Evolutionary conservation across 2,113 vertebrate genomes (phyloP), one percentile per base, ranked within the genome.

Genomic region (Etheostoma spectabile): DNA sequence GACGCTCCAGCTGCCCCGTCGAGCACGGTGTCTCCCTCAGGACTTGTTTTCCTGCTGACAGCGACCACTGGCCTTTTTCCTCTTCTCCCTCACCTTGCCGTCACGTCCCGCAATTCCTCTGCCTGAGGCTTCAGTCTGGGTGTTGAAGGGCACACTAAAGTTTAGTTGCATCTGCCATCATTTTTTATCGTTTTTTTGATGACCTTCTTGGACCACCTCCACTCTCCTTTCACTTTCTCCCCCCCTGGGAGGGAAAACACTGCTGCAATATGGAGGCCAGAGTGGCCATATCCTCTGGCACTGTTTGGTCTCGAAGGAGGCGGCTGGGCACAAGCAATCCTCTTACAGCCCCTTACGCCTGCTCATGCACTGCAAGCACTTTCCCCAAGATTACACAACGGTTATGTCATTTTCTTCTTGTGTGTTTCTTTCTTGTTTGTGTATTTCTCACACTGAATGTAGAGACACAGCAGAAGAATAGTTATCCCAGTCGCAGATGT

Each of bases 151-250:
- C 82, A 85, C 79, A 62, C 74, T 79, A 64, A 86, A 87, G 74
- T 84, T 88, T 86, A 74, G 77, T 69, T 82, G 74, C 76, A 72
- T 67, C 82, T 78, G 78, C 68, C 55, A 78, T 71, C 45, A 45
- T 84, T 60, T 42, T 76, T 88, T 82, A 88, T 90, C 73, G 79
- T 64, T 87, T 42, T 87, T 71, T 82, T 80, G 87, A 86, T 87
- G 84, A 86, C 86, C 82, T 90, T 75, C 77, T 55, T 52, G 35
- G 68, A 69, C 68, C 67, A 85, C 81, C 77, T 75, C 87, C 77
- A 71, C 62, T 80, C 74, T 80, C 57, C 70, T 77, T 77, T 71
- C 79, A 75, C 66, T 35, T 19, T 62, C 60, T 71, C 60, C 64
- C 38, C 38, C 64, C 72, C 19, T 51, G 49, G 60, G 79, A 87